These are phyloP conservation scores for Drosophila arizonae DNA, from an alignment of 1,140 invertebrate species.

Conservation along the genomic window DNA sequence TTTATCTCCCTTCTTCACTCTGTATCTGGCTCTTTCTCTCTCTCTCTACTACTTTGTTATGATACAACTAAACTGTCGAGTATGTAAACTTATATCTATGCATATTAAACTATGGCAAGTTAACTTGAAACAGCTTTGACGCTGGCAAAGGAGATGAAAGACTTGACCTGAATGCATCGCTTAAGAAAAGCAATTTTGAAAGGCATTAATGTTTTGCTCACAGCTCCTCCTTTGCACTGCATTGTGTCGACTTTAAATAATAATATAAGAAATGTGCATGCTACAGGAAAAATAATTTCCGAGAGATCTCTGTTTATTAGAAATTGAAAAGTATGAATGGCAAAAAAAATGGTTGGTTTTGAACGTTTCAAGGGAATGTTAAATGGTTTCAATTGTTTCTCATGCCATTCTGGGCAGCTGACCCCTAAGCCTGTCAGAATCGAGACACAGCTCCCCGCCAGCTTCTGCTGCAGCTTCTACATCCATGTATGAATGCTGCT, in stretches of 20 bases:
- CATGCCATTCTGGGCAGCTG: conserved; percentile 49
- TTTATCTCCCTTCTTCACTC: too few relatives aligned
- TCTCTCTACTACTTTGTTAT: too few relatives aligned
- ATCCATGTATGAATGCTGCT: conserved; percentile 28
- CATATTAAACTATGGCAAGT: too few relatives aligned
- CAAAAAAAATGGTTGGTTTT: neutral
- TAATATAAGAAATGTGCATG: neutral
- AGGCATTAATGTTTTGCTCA: too few relatives aligned
- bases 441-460: neutral
- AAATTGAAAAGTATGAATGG: conserved; percentile 9
- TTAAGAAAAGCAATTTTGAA: too few relatives aligned
- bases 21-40: too few relatives aligned
- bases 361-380: conserved; percentile 45
- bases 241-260: neutral
- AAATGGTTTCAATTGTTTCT: conserved; percentile 69
- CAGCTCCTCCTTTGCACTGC: too few relatives aligned
- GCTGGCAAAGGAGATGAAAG: too few relatives aligned
- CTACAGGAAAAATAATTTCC: neutral
- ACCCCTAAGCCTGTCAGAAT: conserved; percentile 28
- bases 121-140: too few relatives aligned
- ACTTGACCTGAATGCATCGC: too few relatives aligned
- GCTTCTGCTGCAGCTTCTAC: conserved; percentile 7
- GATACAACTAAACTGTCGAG: too few relatives aligned
- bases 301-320: neutral
- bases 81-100: too few relatives aligned